Conservation (phyloP, 2,113 vertebrate species). For the Silurus glanis region DNA sequence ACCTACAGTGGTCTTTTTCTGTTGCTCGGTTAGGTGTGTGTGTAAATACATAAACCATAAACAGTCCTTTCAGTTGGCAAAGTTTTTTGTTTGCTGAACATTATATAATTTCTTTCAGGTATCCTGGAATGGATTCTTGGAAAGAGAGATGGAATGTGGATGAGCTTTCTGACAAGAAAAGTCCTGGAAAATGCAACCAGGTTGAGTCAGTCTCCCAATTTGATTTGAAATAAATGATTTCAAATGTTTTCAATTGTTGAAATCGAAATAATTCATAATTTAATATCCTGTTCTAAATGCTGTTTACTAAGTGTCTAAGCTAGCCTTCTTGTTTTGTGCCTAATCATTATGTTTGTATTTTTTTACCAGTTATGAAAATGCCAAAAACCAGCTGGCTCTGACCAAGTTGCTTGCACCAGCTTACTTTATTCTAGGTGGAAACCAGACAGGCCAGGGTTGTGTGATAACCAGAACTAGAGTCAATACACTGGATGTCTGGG, state of each 20-base stretch:
- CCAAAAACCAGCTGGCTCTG: conserved; percentile 74
- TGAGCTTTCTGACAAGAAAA: conserved; percentile 81
- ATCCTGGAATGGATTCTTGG: conserved; percentile 84
- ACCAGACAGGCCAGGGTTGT: conserved; percentile 79
- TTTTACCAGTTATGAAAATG: conserved; percentile 78
- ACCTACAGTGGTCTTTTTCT: background rate
- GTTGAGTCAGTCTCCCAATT: conserved; percentile 56
- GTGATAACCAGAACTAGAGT: conserved; percentile 81
- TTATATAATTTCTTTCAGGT: conserved; percentile 65
- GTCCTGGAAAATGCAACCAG: conserved; percentile 85
- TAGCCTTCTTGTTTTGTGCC: background rate
- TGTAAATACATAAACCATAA: background rate
- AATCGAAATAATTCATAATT: too few species aligned
- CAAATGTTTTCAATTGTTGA: too few species aligned
- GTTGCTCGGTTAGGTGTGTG: background rate
- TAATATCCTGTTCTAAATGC: background rate
- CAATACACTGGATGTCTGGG: conserved; percentile 74
- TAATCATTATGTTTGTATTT: conserved; percentile 12
- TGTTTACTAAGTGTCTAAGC: background rate
- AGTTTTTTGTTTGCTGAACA: conserved; percentile 9
- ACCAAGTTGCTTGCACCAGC: conserved; percentile 81
- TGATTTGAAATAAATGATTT: too few species aligned
- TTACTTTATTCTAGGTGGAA: conserved; percentile 86
- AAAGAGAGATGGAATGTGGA: conserved; percentile 81
- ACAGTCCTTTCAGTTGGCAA: background rate